Conservation (phyloP, 2,797 vertebrate genomes). For the Cyclura pinguis region DNA sequence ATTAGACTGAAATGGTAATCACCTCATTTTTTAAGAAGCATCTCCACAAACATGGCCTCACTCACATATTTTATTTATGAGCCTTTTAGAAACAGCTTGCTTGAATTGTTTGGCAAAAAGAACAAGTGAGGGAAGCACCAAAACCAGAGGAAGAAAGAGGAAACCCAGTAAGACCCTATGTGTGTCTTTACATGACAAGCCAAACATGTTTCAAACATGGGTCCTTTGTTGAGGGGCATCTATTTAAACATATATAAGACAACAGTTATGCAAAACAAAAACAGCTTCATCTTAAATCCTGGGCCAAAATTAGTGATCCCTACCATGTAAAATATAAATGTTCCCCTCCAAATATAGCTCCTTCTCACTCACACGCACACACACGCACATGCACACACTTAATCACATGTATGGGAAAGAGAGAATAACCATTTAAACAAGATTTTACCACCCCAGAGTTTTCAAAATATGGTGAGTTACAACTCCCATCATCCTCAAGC, state of each 20-base stretch:
- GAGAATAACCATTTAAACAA: no score
- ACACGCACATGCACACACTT: no score
- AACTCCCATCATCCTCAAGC: no score
- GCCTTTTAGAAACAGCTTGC: neutral
- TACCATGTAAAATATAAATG: no score
- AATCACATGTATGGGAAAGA: no score
- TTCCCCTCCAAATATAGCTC: no score
- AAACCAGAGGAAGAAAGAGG: neutral
- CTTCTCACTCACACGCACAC: no score
- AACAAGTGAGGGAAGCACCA: neutral
- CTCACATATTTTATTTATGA: constrained; percentile 10
- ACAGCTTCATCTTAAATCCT: no score
- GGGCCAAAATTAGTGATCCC: no score
- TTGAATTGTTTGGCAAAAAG: constrained; percentile 16
- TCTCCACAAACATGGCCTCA: neutral
- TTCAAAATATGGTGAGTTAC: no score
- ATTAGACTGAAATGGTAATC: neutral
- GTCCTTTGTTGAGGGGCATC: neutral
- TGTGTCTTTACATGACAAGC: neutral
- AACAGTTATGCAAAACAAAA: neutral
- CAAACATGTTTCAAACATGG: neutral
- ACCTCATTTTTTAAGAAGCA: neutral
- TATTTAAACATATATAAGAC: neutral
- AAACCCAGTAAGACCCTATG: neutral
- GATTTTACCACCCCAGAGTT: no score